These are phyloP conservation scores for Agrochola lota DNA, from an alignment of 2,888 invertebrate species.

Conservation along the genomic window DNA sequence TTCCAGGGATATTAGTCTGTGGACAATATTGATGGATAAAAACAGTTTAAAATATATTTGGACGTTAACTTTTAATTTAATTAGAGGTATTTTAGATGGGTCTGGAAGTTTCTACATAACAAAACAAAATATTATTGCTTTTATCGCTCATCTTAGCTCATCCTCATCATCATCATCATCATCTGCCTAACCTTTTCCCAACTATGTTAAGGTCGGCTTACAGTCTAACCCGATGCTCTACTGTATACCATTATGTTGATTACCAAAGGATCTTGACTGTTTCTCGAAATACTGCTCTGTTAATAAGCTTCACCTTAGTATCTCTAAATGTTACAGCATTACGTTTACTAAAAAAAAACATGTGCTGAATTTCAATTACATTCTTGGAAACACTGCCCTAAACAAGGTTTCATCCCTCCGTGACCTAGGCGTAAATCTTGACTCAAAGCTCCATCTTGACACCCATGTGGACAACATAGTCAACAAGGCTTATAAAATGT, in stretches of 20 bases:
- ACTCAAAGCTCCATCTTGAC: no score
- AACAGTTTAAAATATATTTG: not conserved
- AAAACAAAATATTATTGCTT: not conserved
- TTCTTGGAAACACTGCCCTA: no score
- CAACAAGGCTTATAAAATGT: no score
- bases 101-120: not conserved
- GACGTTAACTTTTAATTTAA: not conserved
- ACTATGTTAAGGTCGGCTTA: not conserved
- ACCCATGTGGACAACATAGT: no score
- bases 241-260: not conserved
- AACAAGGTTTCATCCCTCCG: no score
- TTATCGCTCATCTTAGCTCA: not conserved
- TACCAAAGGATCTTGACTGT: no score
- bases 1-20: constrained; percentile 84
- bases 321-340: no score
- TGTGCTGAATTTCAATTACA: no score
- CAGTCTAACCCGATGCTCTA: not conserved
- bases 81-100: not conserved
- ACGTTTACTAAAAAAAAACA: no score
- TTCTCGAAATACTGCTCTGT: no score
- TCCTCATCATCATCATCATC: not conserved
- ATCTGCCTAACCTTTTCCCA: not conserved
- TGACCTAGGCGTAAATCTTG: no score
- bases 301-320: no score
- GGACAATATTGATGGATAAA: constrained; percentile 14